Base-by-base conservation (phyloP, 2,797 vertebrate genomes). In the Clarias platycephalus region DNA sequence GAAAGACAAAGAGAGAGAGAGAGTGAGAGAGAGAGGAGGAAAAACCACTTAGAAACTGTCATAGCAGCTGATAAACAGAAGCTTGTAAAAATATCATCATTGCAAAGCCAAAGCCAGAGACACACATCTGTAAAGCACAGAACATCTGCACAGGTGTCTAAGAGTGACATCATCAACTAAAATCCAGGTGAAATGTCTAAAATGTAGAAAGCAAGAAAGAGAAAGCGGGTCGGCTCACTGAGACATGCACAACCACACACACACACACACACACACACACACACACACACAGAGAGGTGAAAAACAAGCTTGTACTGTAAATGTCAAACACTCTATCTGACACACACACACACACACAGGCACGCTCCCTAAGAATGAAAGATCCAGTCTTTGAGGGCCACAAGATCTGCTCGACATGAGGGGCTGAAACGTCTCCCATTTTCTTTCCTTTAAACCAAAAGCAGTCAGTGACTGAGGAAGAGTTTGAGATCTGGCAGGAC, bases 311-410 rank as follows among this genome's bases (percentile, higher is more conserved):
- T 53, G 49, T 53, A 53, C 49, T 53, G 12, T 53, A 13, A 53
- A 53, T 13, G 49, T 16, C 64, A 71, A 66, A 87, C 87, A 86
- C 80, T 82, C 84, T 78, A 53, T 85, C 26, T 34, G 84, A 87
- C 89, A 28, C 90, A 22, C 49, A 55, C 87, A 81, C 77, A 34
- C 80, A 86, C 87, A 86, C 77, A 83, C 82, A 87, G 82, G 60
- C 75, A 84, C 85, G 62, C 58, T 84, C 34, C 58, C 85, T 85
- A 87, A 53, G 12, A 53, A 87, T 89, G 82, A 89, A 81, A 71
- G 28, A 84, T 86, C 79, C 72, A 86, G 90, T 93, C 91, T 89
- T 87, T 58, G 81, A 90, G 85, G 88, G 90, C 92, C 89, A 89
- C 82, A 85, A 86, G 90, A 91, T 92, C 91, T 90, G 89, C 91